Evolutionary conservation across 1,140 invertebrate species (phyloP).

Genomic region (Coenobita brevimanus): DNA sequence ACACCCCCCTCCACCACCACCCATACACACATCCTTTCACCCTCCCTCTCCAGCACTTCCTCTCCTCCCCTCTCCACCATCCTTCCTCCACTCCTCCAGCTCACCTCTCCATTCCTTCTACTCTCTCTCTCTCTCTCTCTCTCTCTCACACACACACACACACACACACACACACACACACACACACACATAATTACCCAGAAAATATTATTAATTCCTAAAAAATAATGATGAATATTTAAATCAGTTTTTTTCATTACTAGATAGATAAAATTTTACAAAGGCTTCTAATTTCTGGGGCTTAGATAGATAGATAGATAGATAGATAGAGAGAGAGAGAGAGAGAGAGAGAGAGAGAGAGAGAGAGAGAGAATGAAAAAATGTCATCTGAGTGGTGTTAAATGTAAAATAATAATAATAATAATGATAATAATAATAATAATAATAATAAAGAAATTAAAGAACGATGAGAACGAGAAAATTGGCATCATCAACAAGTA

Average conservation of each 20-base stretch:
- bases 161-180: not conserved
- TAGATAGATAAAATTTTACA: too few relatives aligned
- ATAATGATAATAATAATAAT: constrained; percentile 9
- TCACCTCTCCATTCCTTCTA: too few relatives aligned
- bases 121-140: too few relatives aligned
- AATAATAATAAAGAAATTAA: not conserved
- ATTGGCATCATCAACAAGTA: not conserved
- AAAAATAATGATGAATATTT: too few relatives aligned
- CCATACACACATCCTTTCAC: not conserved
- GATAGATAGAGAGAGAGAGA: not conserved
- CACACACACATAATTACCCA: not conserved
- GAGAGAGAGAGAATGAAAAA: not conserved
- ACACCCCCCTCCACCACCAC: too few relatives aligned
- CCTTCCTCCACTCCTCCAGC: too few relatives aligned
- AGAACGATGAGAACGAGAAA: not conserved
- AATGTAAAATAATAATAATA: not conserved
- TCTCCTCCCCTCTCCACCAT: too few relatives aligned
- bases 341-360: not conserved
- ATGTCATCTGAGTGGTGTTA: not conserved
- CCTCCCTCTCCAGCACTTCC: not conserved
- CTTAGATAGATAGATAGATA: too few relatives aligned
- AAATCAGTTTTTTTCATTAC: too few relatives aligned
- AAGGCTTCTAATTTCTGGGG: too few relatives aligned
- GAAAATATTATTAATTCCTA: too few relatives aligned
- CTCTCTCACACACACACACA: not conserved